Conservation (phyloP, 2,797 vertebrate genomes). For the Platyrinchus mystaceus region DNA sequence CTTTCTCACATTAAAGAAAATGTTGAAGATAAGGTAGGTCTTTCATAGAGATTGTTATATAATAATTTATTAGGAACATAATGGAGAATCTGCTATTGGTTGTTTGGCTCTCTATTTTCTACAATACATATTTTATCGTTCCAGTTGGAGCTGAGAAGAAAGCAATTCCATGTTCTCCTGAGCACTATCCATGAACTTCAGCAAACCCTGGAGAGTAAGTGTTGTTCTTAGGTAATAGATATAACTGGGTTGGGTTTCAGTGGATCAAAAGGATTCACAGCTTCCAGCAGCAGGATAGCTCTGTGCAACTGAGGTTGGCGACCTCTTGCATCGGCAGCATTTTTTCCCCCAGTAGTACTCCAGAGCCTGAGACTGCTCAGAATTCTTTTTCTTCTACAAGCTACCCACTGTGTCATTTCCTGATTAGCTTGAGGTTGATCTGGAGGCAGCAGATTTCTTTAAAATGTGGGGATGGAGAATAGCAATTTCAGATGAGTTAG, state of each 20-base stretch:
- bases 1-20: slow-evolving; percentile 95
- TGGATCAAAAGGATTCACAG: neutral
- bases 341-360: neutral
- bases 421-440: neutral
- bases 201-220: slow-evolving; percentile 97
- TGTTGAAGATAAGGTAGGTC: slow-evolving; percentile 93
- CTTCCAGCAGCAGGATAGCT: neutral
- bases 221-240: neutral
- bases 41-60: neutral
- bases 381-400: neutral
- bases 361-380: neutral
- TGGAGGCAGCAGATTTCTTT: neutral
- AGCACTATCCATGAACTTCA: slow-evolving; percentile 98
- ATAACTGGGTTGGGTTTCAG: neutral
- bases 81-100: neutral
- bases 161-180: slow-evolving; percentile 97
- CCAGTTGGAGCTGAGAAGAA: slow-evolving; percentile 94
- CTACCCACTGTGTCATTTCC: neutral
- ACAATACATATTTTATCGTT: neutral
- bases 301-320: neutral
- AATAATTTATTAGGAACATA: neutral
- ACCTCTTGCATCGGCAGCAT: neutral
- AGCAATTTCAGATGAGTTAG: neutral
- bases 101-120: neutral
- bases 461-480: neutral